Evolutionary conservation across 2,113 vertebrate species (phyloP), one percentile per base, ranked within the genome.

Genomic region (Istiophorus platypterus): DNA sequence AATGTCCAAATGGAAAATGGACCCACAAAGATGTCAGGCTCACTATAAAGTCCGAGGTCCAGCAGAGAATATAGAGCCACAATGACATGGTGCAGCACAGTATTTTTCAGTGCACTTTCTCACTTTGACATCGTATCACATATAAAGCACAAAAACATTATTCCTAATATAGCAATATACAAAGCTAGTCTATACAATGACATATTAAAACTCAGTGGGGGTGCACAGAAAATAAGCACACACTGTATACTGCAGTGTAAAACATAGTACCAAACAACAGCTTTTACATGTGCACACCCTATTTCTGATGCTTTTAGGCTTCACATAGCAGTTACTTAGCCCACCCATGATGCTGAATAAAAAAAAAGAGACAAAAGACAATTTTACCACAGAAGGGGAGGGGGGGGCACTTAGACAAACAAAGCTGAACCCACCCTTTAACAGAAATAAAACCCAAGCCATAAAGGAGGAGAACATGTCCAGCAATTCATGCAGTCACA

Each of bases 111-210:
- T 92, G 89, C 88, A 91, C 89, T 87, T 88, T 86, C 84, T 91
- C 70, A 89, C 81, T 90, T 92, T 88, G 88, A 91, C 92, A 91
- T 90, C 86, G 93, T 89, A 83, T 88, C 89, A 93, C 84, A 90
- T 73, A 37, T 34, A 80, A 86, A 90, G 80, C 89, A 94, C 80
- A 7, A 91, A 82, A 85, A 88, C 84, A 83, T 84, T 77, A 31
- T 81, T 88, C 70, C 81, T 85, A 92, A 78, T 56, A 66, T 77
- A 90, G 81, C 62, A 70, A 89, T 88, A 82, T 90, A 92, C 85
- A 92, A 78, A 91, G 82, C 90, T 78, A 86, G 76, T 83, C 84
- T 86, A 89, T 31, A 64, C 76, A 37, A 69, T 84, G 74, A 92
- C 83, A 69, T 78, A 84, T 76, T 81, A 37, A 69, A 89, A 74